phyloP scores from a whole-genome alignment of 2,888 invertebrate genomes.

The Syritta pipiens region DNA sequence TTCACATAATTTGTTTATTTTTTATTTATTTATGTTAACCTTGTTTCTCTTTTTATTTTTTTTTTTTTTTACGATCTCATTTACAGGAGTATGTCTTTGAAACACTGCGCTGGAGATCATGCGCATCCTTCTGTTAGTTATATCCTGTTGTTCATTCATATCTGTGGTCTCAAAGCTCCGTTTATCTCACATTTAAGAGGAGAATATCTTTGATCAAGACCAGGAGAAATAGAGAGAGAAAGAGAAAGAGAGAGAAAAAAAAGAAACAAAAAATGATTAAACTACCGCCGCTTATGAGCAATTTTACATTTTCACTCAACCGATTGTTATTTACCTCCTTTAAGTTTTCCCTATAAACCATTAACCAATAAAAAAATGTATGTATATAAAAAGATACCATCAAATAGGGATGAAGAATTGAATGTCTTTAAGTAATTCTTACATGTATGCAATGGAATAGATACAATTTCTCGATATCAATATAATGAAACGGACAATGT shows the following conservation, averaged over 20 bases:
- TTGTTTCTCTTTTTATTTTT: neutral
- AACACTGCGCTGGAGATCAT: constrained; percentile 24
- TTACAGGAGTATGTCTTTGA: constrained; percentile 23
- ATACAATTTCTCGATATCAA: too few species aligned
- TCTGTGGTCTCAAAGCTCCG: constrained; percentile 31
- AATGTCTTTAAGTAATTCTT: too few species aligned
- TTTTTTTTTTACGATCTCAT: constrained; percentile 17
- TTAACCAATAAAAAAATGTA: constrained; percentile 3
- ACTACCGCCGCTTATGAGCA: constrained; percentile 39
- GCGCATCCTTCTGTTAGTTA: constrained; percentile 45
- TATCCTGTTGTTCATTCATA: constrained; percentile 37
- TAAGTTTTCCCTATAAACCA: neutral
- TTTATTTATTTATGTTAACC: constrained; percentile 17
- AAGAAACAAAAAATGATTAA: constrained; percentile 47
- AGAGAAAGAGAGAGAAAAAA: constrained; percentile 51
- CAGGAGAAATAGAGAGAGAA: constrained; percentile 46
- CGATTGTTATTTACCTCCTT: constrained; percentile 32
- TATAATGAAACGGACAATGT: too few species aligned
- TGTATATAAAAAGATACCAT: too few species aligned
- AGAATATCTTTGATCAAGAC: constrained; percentile 47
- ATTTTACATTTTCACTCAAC: constrained; percentile 39
- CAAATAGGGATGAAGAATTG: too few species aligned
- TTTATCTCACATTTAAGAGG: constrained; percentile 19
- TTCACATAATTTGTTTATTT: constrained; percentile 1
- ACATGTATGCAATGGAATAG: too few species aligned